phyloP scores from a whole-genome alignment of 30 jellyfish, hydroid and myxozoan genomes.

The Hydractinia echinata region DNA sequence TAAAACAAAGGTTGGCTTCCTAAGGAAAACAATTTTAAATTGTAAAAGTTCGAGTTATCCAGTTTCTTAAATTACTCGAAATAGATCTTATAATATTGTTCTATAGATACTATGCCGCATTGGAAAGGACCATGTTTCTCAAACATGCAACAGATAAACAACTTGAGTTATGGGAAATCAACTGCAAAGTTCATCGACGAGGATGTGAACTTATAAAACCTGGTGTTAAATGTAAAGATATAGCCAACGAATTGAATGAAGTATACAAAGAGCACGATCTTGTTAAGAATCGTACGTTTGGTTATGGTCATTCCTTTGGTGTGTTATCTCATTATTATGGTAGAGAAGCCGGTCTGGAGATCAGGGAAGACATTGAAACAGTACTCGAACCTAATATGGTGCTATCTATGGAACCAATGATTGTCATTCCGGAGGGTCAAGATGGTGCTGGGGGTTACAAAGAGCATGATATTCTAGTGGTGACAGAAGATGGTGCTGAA shows the following conservation, averaged over 20 bases:
- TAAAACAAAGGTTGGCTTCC: too few species aligned
- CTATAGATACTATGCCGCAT: slow-evolving; percentile 73
- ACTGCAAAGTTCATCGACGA: slow-evolving; percentile 71
- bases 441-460: slow-evolving; percentile 96
- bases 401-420: slow-evolving; percentile 91
- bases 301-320: slow-evolving; percentile 91
- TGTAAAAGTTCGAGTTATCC: too few species aligned
- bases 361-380: slow-evolving; percentile 86
- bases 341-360: slow-evolving; percentile 93
- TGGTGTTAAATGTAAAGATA: slow-evolving; percentile 68
- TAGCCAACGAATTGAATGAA: slow-evolving; percentile 82
- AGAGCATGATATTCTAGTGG: slow-evolving; percentile 80
- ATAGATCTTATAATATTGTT: too few species aligned
- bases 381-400: slow-evolving; percentile 87
- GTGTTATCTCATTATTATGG: slow-evolving; percentile 77
- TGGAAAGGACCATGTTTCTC: slow-evolving; percentile 69
- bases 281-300: slow-evolving; percentile 68
- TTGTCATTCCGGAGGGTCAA: slow-evolving; percentile 86
- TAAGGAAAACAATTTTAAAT: too few species aligned
- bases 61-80: too few species aligned
- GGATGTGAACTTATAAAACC: slow-evolving; percentile 76
- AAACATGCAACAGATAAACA: slow-evolving; percentile 58
- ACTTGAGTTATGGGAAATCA: slow-evolving; percentile 71
- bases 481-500: slow-evolving; percentile 85
- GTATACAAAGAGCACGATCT: slow-evolving; percentile 62